phyloP scores from a whole-genome alignment of 2,113 vertebrate genomes.

The Tretioscincus oriximinensis region DNA sequence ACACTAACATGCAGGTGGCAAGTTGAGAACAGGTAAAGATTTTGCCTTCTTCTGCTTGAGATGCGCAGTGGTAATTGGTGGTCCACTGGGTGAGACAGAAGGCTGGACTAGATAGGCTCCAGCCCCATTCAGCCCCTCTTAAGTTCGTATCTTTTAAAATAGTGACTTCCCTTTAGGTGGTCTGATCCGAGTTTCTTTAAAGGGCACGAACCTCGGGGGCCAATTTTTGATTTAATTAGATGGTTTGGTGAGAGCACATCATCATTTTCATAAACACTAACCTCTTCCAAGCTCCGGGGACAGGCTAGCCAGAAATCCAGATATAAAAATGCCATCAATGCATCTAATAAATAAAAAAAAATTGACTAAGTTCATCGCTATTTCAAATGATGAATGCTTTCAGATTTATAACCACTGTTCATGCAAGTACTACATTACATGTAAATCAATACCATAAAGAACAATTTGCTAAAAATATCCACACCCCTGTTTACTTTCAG shows the following conservation, averaged over 20 bases:
- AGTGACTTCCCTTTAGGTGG: too few species aligned
- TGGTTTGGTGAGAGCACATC: neutral
- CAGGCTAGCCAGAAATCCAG: neutral
- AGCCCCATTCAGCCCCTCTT: too few species aligned
- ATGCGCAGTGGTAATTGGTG: too few species aligned
- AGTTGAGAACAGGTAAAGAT: too few species aligned
- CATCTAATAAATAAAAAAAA: conserved; percentile 36
- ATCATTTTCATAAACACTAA: neutral
- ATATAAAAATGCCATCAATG: conserved; percentile 20
- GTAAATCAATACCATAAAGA: conserved; percentile 65
- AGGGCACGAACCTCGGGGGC: neutral
- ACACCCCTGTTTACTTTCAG: conserved; percentile 38
- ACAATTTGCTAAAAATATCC: conserved; percentile 67
- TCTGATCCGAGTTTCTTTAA: neutral
- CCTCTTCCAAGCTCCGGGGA: neutral
- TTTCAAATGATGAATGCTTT: conserved; percentile 44
- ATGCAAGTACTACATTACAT: conserved; percentile 46
- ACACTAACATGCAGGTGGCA: too few species aligned
- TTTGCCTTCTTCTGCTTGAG: too few species aligned
- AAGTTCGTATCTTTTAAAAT: too few species aligned
- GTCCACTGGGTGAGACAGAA: too few species aligned
- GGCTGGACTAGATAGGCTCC: too few species aligned
- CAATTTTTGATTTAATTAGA: neutral
- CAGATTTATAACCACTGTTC: conserved; percentile 55
- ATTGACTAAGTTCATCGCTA: conserved; percentile 47